Conservation (phyloP, 2,797 vertebrate species). For the Garrulus glandarius region DNA sequence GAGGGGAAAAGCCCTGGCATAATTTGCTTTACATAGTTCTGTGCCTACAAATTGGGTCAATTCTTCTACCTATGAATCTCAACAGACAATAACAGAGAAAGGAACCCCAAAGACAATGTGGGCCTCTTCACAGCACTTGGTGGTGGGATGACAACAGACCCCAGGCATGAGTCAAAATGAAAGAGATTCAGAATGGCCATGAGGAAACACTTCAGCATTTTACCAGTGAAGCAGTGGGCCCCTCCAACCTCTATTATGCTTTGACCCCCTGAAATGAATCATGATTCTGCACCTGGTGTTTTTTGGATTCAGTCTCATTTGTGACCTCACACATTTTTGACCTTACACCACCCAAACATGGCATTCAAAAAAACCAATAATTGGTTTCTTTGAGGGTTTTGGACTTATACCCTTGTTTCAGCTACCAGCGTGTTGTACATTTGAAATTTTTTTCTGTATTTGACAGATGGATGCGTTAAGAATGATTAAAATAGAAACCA, state of each 20-base stretch:
- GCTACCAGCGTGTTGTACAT: not conserved
- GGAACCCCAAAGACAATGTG: accelerated
- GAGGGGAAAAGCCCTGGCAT: not conserved
- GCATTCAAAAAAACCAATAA: not conserved
- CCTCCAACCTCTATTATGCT: not conserved
- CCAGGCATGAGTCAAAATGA: accelerated
- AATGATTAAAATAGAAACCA: not conserved
- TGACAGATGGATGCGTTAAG: not conserved
- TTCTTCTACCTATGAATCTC: not conserved
- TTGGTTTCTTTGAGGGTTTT: not conserved
- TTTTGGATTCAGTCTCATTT: not conserved
- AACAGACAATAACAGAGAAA: not conserved
- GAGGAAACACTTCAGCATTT: not conserved
- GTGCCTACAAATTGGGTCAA: not conserved
- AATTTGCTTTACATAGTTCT: not conserved
- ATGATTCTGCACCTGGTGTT: not conserved
- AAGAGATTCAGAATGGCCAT: not conserved
- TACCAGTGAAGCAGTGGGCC: not conserved
- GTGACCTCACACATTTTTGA: not conserved
- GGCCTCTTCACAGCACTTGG: not conserved
- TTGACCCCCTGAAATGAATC: not conserved
- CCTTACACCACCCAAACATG: not conserved
- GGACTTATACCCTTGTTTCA: not conserved
- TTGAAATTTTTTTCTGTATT: not conserved
- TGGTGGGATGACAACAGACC: not conserved